Conservation (phyloP, 2,113 vertebrate genomes). For the western clawed frog (Xenopus tropicalis) region DNA sequence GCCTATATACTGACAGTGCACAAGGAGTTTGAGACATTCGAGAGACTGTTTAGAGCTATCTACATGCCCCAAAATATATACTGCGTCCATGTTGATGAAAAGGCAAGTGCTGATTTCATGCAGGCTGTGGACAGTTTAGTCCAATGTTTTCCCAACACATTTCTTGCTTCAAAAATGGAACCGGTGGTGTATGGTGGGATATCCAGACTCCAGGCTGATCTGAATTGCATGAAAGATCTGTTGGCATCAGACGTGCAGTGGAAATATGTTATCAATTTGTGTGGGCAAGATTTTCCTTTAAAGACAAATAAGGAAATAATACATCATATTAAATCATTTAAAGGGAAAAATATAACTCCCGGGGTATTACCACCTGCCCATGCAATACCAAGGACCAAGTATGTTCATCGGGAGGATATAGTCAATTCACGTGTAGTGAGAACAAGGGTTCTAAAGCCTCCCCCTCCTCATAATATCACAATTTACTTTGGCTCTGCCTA, state of each 20-base stretch:
- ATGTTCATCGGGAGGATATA: constrained; percentile 45
- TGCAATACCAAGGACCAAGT: constrained; percentile 46
- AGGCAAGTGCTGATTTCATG: constrained; percentile 44
- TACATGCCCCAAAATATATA: constrained; percentile 65
- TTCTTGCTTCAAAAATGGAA: constrained; percentile 51
- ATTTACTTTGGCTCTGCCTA: constrained; percentile 67
- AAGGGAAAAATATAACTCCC: constrained; percentile 61
- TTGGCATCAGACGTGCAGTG: constrained; percentile 33
- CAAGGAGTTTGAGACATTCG: constrained; percentile 60
- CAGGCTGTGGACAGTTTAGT: constrained; percentile 39
- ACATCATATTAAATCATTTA: constrained; percentile 52
- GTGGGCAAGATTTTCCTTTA: constrained; percentile 66
- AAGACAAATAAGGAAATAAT: constrained; percentile 62
- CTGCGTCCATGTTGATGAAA: constrained; percentile 63
- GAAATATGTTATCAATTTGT: constrained; percentile 61
- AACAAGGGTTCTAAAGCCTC: constrained; percentile 44
- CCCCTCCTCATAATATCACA: constrained; percentile 59
- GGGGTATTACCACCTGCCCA: constrained; percentile 54
- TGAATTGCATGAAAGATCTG: constrained; percentile 61
- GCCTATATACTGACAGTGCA: constrained; percentile 60
- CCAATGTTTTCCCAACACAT: constrained; percentile 60
- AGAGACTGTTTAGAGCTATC: constrained; percentile 56
- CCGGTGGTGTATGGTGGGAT: constrained; percentile 50
- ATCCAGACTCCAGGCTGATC: constrained; percentile 57
- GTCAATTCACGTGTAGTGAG: constrained; percentile 39